Percentiles rank a stretch among this genome's conserved stretches.
Evolutionary conservation across 2,888 invertebrate genomes (phyloP).

Genomic region (Pinctada fucata): DNA sequence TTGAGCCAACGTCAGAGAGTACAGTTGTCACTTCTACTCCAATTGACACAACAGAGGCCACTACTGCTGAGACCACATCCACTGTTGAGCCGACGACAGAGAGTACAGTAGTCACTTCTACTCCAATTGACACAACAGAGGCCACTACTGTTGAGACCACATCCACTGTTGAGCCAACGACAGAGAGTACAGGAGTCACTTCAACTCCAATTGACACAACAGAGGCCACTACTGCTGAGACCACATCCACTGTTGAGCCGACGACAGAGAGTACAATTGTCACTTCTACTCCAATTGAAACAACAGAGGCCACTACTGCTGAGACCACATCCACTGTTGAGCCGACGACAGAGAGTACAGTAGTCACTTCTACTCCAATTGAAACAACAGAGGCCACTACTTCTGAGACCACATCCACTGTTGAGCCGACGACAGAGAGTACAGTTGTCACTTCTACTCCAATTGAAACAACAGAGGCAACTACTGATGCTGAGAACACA

Average conservation of each 20-base stretch:
- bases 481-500: background rate
- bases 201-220: background rate
- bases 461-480: background rate
- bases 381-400: background rate
- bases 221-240: background rate
- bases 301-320: background rate
- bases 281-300: background rate
- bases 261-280: background rate
- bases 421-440: background rate
- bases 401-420: background rate
- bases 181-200: background rate
- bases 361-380: background rate
- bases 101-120: background rate
- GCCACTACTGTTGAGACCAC: background rate
- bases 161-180: background rate
- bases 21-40: background rate
- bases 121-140: background rate
- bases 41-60: background rate
- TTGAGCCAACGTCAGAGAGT: background rate
- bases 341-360: background rate
- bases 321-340: background rate
- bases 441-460: background rate
- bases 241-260: background rate
- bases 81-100: background rate
- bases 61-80: background rate